phyloP scores from a whole-genome alignment of 2,797 vertebrate species.

The Acanthurus leucopareius region DNA sequence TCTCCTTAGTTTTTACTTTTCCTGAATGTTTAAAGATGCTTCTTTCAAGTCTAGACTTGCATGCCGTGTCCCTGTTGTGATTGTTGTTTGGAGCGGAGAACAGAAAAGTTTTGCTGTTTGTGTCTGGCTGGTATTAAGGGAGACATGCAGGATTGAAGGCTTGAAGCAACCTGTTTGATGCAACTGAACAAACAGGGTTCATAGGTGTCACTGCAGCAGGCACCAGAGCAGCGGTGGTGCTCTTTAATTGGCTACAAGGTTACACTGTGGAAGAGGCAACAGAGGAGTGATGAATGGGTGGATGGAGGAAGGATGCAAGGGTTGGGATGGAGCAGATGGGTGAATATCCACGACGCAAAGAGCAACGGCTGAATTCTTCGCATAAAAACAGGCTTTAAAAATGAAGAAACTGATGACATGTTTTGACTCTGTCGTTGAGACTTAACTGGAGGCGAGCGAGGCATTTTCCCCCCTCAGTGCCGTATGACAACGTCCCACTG shows the following conservation, averaged over 20 bases:
- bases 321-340: constrained; percentile 43
- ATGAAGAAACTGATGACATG: constrained; percentile 26
- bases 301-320: constrained; percentile 28
- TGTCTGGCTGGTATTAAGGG: constrained; percentile 49
- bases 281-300: constrained; percentile 56
- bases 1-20: constrained; percentile 36
- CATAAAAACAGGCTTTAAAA: constrained; percentile 37
- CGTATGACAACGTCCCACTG: constrained; percentile 26
- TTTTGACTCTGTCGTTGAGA: constrained; percentile 50
- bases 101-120: constrained; percentile 53
- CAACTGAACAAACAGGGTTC: constrained; percentile 74
- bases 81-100: constrained; percentile 19
- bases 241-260: constrained; percentile 78
- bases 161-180: constrained; percentile 58
- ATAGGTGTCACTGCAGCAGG: constrained; percentile 66
- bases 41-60: constrained; percentile 57
- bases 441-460: constrained; percentile 34
- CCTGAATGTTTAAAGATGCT: constrained; percentile 49
- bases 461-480: constrained; percentile 20
- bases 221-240: constrained; percentile 52
- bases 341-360: constrained; percentile 32
- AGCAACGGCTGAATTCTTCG: constrained; percentile 37
- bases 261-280: constrained; percentile 40
- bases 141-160: constrained; percentile 49
- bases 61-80: constrained; percentile 39